These are phyloP conservation scores for Congeria kusceri DNA, from an alignment of 2,888 invertebrate genomes.

Conservation along the genomic window DNA sequence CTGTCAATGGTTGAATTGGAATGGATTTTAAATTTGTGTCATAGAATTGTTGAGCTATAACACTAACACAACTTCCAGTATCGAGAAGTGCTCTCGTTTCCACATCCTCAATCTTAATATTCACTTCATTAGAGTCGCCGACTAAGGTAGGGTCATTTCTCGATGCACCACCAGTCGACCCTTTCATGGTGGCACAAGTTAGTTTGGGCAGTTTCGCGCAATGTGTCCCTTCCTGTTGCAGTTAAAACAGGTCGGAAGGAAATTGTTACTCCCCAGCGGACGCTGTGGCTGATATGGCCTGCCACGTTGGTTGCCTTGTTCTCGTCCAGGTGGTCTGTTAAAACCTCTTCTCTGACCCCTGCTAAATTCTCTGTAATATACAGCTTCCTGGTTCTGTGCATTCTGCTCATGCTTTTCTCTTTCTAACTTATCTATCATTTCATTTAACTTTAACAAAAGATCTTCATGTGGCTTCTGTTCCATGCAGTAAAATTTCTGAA, in stretches of 20 bases:
- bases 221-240: slow-evolving; percentile 20
- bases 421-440: too few relatives aligned
- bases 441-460: too few relatives aligned
- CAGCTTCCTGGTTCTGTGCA: too few relatives aligned
- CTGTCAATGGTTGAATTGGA: neutral
- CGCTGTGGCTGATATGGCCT: too few relatives aligned
- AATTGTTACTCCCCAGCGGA: too few relatives aligned
- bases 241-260: neutral
- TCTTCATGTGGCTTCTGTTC: neutral
- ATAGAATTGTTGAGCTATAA: slow-evolving; percentile 6
- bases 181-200: neutral
- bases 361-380: too few relatives aligned
- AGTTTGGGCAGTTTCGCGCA: slow-evolving; percentile 16
- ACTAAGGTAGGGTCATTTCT: too few relatives aligned
- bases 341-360: neutral
- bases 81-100: neutral
- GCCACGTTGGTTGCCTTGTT: neutral
- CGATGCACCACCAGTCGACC: too few relatives aligned
- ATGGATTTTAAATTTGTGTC: neutral
- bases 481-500: neutral
- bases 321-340: too few relatives aligned
- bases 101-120: slow-evolving; percentile 6
- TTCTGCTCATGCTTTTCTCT: too few relatives aligned
- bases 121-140: slow-evolving; percentile 21
- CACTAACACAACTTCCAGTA: slow-evolving; percentile 1